Base-by-base conservation (phyloP, 2,113 vertebrate genomes). In the Nannospalax galili region DNA sequence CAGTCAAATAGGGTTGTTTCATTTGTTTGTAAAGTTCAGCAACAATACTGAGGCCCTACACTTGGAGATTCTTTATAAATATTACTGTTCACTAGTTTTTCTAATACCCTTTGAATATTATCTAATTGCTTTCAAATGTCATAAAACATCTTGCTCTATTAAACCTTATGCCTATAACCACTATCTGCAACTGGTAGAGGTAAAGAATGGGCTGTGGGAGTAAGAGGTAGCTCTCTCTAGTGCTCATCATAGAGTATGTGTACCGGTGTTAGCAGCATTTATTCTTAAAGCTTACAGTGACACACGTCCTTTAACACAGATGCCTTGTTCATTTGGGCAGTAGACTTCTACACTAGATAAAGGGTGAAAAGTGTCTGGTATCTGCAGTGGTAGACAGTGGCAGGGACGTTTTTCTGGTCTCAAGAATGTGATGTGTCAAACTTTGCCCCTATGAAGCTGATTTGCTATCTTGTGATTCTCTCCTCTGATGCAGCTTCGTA, bases 401-500 rank as follows among this genome's bases (percentile, higher is more conserved):
- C 65, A 89, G 40, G 67, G 79, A 92, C 81, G 42, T 87, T 52
- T 80, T 89, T 42, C 48, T 91, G 60, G 48, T 20, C 48, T 93
- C 62, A 85, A 69, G 73, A 84, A 77, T 91, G 35, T 75, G 26
- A 89, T 62, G n/a, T 96, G 56, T 91, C 42, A 89, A 72, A 75
- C 67, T 89, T 91, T 91, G 60, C 22, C 15, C 42, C 32, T 58
- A 2, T 85, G 88, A 94, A 97, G 77, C 84, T 91, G 84, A 96
- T 37, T 73, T 70, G 92, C 52, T 60, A 7, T 75, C 72, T 42
- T 91, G 87, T 80, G 84, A 70, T 91, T 93, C 88, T 67, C 78
- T 28, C 32, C 58, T 92, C n/a, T 96, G 88, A 77, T 96, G 91
- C 37, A 92, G 67, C 70, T 92, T 85, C 73, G 74, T 93, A 62